phyloP scores from a whole-genome alignment of 2,797 vertebrate genomes.

The Eulemur albifrons region DNA sequence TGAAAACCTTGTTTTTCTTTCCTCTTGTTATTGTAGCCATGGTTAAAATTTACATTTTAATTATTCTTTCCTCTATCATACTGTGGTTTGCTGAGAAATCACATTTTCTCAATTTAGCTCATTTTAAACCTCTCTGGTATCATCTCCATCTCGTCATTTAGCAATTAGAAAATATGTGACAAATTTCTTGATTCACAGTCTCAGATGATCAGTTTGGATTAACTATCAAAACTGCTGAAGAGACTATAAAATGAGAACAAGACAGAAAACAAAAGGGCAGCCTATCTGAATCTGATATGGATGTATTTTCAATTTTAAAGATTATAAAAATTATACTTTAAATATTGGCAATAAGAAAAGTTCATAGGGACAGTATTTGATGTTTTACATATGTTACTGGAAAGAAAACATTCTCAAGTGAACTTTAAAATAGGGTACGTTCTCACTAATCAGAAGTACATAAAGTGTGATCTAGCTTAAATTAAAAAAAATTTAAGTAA shows the following conservation, averaged over 20 bases:
- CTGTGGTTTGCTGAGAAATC: constrained; percentile 35
- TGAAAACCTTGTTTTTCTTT: background rate
- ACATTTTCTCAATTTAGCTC: constrained; percentile 39
- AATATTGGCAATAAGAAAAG: background rate
- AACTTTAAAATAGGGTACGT: background rate
- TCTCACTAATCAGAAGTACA: background rate
- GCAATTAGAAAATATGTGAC: constrained; percentile 32
- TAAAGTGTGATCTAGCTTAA: background rate
- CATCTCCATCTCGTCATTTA: background rate
- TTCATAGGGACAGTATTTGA: background rate
- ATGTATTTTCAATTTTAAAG: background rate
- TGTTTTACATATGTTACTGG: background rate
- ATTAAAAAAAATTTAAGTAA: background rate
- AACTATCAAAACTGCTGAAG: background rate
- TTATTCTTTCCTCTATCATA: constrained; percentile 30
- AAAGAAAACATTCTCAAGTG: background rate
- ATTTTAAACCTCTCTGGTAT: background rate
- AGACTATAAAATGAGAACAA: background rate
- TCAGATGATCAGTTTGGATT: background rate
- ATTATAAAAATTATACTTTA: background rate
- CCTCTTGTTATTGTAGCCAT: background rate
- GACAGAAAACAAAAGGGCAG: background rate
- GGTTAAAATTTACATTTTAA: constrained; percentile 64
- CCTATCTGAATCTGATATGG: background rate
- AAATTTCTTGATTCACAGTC: background rate